Evolutionary conservation across 2,113 vertebrate species (phyloP), one percentile per base, ranked within the genome.

Genomic region (Centropristis striata): DNA sequence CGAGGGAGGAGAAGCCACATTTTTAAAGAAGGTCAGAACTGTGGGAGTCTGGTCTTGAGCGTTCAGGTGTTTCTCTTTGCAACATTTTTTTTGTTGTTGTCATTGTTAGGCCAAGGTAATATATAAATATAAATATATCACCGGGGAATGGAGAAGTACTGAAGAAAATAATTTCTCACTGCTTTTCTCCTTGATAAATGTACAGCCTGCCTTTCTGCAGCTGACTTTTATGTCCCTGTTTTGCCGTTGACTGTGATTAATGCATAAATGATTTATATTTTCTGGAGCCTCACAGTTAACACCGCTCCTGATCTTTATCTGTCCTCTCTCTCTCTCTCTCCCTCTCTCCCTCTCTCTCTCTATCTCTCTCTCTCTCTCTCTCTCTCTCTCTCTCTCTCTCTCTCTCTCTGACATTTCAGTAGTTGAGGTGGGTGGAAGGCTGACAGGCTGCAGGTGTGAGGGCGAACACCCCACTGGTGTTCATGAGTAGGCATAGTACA

Each of bases 371-470:
- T 51, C 46, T 93, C n/a, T 75, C 27, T 67, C 64, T 64, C 14
- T 51, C 39, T 53, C 46, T n/a, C 20, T 20, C 18, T 9, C 8
- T n/a, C 36, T 23, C 36, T 60, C 39, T 14, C 5, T 51, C 28
- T 51, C 71, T 78, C 65, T 59, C 68, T 54, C 46, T 93, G 88
- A 92, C 86, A 93, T 90, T 91, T 92, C 44, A 60, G 69, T 57
- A 23, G 66, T 37, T 55, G 76, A 84, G 80, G 70, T 79, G 64
- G 90, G 86, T 69, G 88, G 87, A 73, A 88, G 78, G 67, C 84
- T 83, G 84, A 83, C 69, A 88, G 80, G 85, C 84, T 85, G 82
- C 85, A 84, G 88, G 89, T 93, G 92, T 91, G 91, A 88, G 78
- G 80, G 71, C 76, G 58, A 88, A 88, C 81, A 80, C 88, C 88